phyloP scores from a whole-genome alignment of 2,888 invertebrate species.

The Agrypnus murinus region DNA sequence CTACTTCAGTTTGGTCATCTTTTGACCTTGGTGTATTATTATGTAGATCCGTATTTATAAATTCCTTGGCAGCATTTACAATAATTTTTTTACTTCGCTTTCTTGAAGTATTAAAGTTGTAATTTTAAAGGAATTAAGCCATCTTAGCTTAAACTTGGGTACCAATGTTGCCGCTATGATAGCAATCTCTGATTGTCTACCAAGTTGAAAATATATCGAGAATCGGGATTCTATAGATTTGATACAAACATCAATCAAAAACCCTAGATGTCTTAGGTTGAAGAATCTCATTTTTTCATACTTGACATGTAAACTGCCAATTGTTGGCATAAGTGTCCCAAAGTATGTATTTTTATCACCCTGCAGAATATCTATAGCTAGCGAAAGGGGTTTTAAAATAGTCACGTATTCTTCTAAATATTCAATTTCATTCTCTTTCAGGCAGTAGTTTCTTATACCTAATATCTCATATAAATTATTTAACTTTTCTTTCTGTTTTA shows the following conservation, averaged over 20 bases:
- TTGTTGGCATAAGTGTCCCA: conserved; percentile 31
- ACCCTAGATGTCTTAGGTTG: neutral
- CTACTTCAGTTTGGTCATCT: conserved; percentile 2
- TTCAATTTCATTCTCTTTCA: conserved; percentile 35
- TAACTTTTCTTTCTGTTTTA: conserved; percentile 41
- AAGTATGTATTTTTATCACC: conserved; percentile 32
- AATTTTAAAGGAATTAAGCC: too few species aligned
- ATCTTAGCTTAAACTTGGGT: too few species aligned
- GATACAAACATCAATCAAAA: neutral
- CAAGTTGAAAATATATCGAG: neutral
- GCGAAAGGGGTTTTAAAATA: conserved; percentile 34
- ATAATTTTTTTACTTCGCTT: neutral
- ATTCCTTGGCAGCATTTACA: neutral
- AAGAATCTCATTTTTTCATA: conserved; percentile 11
- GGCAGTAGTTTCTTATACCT: conserved; percentile 4
- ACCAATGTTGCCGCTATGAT: too few species aligned
- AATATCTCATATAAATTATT: conserved; percentile 18
- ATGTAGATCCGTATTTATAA: neutral
- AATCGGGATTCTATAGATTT: neutral
- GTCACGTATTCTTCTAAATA: conserved; percentile 38
- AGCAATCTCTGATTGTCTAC: neutral
- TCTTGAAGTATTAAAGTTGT: too few species aligned
- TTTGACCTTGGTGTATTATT: neutral
- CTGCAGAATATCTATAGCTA: conserved; percentile 33
- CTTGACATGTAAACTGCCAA: neutral